Evolutionary conservation across 2,113 vertebrate genomes (phyloP).

Genomic region (Hypanus sabinus): DNA sequence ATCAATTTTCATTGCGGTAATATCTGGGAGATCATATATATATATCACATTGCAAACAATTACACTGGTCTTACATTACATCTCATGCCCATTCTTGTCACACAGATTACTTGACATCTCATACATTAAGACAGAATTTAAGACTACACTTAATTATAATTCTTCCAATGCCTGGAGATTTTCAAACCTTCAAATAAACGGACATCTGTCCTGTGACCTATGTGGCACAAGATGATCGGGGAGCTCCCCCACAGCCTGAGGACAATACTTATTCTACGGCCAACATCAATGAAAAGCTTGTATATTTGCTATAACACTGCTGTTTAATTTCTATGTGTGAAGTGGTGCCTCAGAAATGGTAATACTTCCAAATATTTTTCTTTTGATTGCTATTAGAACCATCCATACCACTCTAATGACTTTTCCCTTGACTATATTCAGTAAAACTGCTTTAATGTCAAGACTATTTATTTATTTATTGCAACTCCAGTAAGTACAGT

Average conservation of each 20-base stretch:
- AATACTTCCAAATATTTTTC: not conserved
- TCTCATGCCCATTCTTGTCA: not conserved
- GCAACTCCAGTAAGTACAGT: not conserved
- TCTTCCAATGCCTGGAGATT: not conserved
- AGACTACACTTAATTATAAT: not conserved
- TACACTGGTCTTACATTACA: not conserved
- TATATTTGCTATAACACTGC: not conserved
- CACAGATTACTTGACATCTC: not conserved
- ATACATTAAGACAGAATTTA: conserved; percentile 3
- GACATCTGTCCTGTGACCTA: not conserved
- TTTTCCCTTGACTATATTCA: not conserved
- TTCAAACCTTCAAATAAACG: not conserved
- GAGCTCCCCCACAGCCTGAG: too few relatives aligned
- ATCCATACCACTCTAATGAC: not conserved
- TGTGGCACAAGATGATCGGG: too few relatives aligned
- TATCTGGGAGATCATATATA: not conserved
- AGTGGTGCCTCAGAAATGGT: not conserved
- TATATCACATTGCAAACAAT: not conserved
- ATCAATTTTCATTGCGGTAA: too few relatives aligned
- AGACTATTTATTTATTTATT: not conserved
- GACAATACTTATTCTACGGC: not conserved
- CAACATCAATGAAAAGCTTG: not conserved
- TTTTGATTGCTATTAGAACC: not conserved
- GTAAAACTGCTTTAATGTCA: not conserved
- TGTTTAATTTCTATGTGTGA: not conserved